Evolutionary conservation across 2,113 vertebrate genomes (phyloP), one percentile per base, ranked within the genome.

Genomic region (Picathartes gymnocephalus): DNA sequence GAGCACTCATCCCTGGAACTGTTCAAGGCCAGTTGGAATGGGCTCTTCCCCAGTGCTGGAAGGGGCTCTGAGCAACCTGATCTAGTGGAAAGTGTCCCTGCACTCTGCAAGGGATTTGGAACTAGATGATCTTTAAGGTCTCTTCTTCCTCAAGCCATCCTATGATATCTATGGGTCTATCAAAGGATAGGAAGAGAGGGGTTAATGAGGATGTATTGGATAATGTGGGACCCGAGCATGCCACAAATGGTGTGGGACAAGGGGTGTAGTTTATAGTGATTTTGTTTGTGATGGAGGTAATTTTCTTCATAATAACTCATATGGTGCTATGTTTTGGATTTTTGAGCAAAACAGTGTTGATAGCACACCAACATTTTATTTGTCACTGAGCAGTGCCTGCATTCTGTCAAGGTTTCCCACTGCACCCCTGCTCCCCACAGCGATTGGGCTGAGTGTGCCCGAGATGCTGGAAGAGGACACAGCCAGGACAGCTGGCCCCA

Each of bases 361-460:
- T 11, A 35, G 44, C 31, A 33, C 10, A 13, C 11, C 51, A 28
- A 1, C 16, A 7, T 73, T 81, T 65, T 13, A 37, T 28, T 24
- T 42, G 18, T 19, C 45, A 48, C 44, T 37, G 31, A 65, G 44
- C 27, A 37, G 8, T 50, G 5, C 22, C 30, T 44, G 35, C 2
- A 5, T 11, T 35, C 24, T 15, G 7, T 31, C 31, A 37, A n/a
- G 9, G 5, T 10, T 82, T 24, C 65, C 51, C 53, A 4, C 33
- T n/a, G 7, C 42, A 27, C 7, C 10, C 4, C 24, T 40, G 16
- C 31, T 66, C 9, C 27, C 30, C 4, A 1, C 51, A 48, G 57
- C 0, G 4, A 70, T 14, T 0, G 13, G 31, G 12, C 39, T 65
- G 39, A 8, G 15, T 4, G 42, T 28, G 15, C 18, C 39, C 28